These are phyloP conservation scores for Diarsia brunnea DNA, from an alignment of 2,888 invertebrate species.

Conservation along the genomic window DNA sequence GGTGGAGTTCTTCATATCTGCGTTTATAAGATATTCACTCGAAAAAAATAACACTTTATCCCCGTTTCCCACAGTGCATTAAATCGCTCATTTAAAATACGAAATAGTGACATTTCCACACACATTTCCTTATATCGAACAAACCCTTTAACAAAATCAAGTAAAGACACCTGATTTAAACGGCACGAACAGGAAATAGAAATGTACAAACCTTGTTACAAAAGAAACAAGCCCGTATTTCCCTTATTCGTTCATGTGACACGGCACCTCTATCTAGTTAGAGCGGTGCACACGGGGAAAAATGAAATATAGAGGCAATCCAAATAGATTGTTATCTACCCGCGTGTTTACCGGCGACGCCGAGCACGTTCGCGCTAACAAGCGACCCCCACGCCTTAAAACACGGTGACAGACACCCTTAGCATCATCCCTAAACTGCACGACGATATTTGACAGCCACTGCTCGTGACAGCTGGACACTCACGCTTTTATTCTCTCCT, in stretches of 20 bases:
- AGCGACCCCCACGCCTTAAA: constrained; percentile 81
- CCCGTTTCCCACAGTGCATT: too few species aligned
- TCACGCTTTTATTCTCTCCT: constrained; percentile 71
- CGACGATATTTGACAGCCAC: constrained; percentile 79
- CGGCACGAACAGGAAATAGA: constrained; percentile 48
- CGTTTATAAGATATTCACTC: too few species aligned
- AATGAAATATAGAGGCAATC: constrained; percentile 91
- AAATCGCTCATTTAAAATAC: not conserved
- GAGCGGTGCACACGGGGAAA: constrained; percentile 86
- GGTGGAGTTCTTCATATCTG: not conserved
- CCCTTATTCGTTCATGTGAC: constrained; percentile 78
- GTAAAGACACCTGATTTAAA: constrained; percentile 56
- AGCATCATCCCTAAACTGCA: constrained; percentile 74
- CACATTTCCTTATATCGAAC: not conserved
- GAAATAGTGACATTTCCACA: not conserved
- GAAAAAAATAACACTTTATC: not conserved
- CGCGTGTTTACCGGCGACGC: constrained; percentile 89
- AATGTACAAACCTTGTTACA: constrained; percentile 75
- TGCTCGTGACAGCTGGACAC: constrained; percentile 86
- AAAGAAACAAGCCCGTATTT: constrained; percentile 86
- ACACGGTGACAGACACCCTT: constrained; percentile 82
- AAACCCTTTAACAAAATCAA: constrained; percentile 29
- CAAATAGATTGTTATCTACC: constrained; percentile 91
- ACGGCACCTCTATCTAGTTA: constrained; percentile 88
- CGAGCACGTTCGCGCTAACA: constrained; percentile 89